Evolutionary conservation across 1,140 invertebrate species (phyloP).

Genomic region (Campoletis sonorensis): DNA sequence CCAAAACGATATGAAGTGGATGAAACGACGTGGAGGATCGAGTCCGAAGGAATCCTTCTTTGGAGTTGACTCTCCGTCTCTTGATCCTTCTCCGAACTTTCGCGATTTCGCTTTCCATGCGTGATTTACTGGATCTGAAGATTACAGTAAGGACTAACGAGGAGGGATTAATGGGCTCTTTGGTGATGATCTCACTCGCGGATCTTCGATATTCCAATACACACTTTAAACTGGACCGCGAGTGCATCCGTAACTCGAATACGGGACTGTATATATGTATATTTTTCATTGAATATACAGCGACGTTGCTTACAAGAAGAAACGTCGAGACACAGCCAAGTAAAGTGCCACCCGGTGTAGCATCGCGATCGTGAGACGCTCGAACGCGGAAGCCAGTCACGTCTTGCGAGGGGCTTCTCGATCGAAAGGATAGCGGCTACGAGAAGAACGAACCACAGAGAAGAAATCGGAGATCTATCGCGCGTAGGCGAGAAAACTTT

Average conservation of each 20-base stretch:
- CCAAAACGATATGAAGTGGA: slow-evolving; percentile 33
- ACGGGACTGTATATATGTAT: neutral
- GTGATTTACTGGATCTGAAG: slow-evolving; percentile 41
- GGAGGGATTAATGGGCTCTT: slow-evolving; percentile 29
- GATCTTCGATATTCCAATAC: slow-evolving; percentile 39
- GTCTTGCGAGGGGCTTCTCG: slow-evolving; percentile 26
- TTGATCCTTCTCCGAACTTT: slow-evolving; percentile 30
- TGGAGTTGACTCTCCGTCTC: neutral
- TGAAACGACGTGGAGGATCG: slow-evolving; percentile 20
- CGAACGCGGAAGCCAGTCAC: slow-evolving; percentile 53
- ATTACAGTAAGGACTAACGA: slow-evolving; percentile 32
- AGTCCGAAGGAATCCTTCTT: neutral
- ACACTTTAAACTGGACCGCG: slow-evolving; percentile 21
- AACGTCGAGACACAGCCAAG: slow-evolving; percentile 15
- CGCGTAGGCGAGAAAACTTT: slow-evolving; percentile 10
- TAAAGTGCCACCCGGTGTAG: slow-evolving; percentile 37
- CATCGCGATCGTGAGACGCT: slow-evolving; percentile 52
- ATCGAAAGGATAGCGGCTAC: slow-evolving; percentile 30
- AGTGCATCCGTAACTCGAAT: neutral
- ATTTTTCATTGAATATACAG: neutral
- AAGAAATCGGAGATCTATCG: slow-evolving; percentile 25
- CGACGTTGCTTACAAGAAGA: neutral
- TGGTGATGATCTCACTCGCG: slow-evolving; percentile 19
- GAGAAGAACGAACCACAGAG: slow-evolving; percentile 23
- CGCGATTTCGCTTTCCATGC: slow-evolving; percentile 43